Conservation (phyloP, 2,113 vertebrate species). For the Potamarius usumacintae region DNA sequence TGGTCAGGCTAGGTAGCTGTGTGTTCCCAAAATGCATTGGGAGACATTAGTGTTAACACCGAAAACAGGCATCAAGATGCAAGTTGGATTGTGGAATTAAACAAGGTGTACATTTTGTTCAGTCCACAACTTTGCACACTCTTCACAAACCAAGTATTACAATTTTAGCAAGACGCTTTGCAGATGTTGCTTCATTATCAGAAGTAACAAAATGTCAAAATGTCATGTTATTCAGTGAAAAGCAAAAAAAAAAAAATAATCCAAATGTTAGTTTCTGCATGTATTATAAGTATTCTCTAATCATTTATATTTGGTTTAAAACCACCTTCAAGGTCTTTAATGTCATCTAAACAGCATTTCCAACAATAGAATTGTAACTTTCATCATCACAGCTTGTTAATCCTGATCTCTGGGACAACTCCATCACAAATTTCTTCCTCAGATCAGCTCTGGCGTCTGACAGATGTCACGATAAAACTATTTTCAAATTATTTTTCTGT, state of each 20-base stretch:
- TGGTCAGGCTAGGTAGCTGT: neutral
- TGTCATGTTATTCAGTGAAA: neutral
- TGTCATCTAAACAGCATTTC: neutral
- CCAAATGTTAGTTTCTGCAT: neutral
- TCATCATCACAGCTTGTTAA: neutral
- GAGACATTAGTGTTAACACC: neutral
- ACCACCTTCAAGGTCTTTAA: neutral
- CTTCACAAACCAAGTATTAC: neutral
- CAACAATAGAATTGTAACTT: neutral
- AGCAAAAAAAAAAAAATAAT: neutral
- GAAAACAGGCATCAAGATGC: neutral
- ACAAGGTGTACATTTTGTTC: neutral
- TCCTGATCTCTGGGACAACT: neutral
- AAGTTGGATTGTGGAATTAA: neutral
- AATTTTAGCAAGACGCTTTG: neutral
- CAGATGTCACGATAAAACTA: neutral
- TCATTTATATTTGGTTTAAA: neutral
- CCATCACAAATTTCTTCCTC: neutral
- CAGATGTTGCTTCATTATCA: neutral
- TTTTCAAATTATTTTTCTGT: neutral
- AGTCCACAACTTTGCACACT: neutral
- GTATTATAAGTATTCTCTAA: neutral
- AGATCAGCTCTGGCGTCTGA: neutral
- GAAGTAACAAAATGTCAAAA: neutral
- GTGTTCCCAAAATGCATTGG: conserved; percentile 3